phyloP scores from a whole-genome alignment of 2,888 invertebrate species.

The Eilema depressum region DNA sequence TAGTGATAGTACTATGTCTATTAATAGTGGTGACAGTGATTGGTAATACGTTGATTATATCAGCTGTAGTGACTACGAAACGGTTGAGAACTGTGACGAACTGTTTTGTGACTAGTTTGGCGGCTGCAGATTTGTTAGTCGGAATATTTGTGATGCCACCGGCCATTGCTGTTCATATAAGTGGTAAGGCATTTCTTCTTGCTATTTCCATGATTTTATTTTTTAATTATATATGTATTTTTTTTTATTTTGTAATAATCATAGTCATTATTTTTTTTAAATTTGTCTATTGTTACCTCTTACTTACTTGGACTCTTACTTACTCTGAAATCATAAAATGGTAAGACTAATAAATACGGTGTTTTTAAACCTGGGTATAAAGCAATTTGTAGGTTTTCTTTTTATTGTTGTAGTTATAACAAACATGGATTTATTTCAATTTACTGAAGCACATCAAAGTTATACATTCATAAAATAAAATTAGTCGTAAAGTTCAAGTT shows the following conservation, averaged over 20 bases:
- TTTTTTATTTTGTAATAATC: too few species aligned
- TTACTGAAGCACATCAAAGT: neutral
- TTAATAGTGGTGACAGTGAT: slow-evolving; percentile 92
- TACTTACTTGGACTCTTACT: too few species aligned
- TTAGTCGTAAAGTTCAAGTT: neutral
- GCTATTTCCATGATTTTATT: neutral
- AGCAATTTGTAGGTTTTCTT: neutral
- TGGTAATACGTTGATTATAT: slow-evolving; percentile 96
- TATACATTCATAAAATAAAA: neutral
- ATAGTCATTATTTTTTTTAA: too few species aligned
- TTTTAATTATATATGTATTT: neutral
- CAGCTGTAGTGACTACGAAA: slow-evolving; percentile 95
- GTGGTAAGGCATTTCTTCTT: slow-evolving; percentile 87
- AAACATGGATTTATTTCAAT: neutral
- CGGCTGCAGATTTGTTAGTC: slow-evolving; percentile 96
- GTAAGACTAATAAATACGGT: neutral
- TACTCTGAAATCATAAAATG: too few species aligned
- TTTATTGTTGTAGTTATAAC: neutral
- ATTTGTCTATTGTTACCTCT: too few species aligned
- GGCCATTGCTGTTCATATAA: slow-evolving; percentile 95
- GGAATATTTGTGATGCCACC: slow-evolving; percentile 98
- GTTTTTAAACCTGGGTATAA: neutral
- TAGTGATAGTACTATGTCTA: slow-evolving; percentile 88
- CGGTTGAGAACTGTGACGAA: slow-evolving; percentile 97
- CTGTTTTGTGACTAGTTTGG: slow-evolving; percentile 97